Percentiles rank a stretch among this genome's conserved stretches.
phyloP scores from a whole-genome alignment of 2,113 vertebrate species.

The Arizona elegans region DNA sequence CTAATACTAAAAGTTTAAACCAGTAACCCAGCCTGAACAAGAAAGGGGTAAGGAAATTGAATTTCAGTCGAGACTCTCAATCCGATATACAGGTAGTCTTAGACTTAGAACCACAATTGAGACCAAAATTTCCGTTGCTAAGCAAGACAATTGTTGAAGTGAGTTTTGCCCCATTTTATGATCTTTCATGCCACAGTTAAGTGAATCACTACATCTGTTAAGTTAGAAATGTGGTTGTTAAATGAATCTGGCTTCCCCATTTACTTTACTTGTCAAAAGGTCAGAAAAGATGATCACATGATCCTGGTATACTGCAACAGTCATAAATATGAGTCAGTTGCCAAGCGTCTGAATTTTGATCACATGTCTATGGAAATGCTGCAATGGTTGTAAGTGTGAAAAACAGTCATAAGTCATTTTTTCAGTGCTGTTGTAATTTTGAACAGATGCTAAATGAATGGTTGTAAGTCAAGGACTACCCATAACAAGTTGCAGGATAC shows the following conservation, averaged over 20 bases:
- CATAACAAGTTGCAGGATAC: not conserved
- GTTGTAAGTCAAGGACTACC: not conserved
- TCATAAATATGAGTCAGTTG: too few relatives aligned
- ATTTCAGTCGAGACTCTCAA: not conserved
- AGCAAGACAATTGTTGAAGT: not conserved
- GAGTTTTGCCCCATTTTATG: not conserved
- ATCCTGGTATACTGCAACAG: too few relatives aligned
- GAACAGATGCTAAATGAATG: not conserved
- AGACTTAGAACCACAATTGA: not conserved
- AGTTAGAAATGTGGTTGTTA: not conserved
- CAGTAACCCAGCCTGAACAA: not conserved
- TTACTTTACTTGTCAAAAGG: not conserved
- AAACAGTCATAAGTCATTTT: not conserved
- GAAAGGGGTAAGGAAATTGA: not conserved
- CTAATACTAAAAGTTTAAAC: not conserved
- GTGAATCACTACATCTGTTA: not conserved
- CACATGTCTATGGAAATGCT: not conserved
- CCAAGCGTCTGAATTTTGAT: not conserved
- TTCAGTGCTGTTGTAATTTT: not conserved
- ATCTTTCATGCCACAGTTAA: not conserved
- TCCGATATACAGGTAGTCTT: not conserved
- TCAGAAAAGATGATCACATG: too few relatives aligned
- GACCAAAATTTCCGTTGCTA: too few relatives aligned
- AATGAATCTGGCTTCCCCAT: not conserved
- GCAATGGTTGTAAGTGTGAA: not conserved